Percentiles rank a stretch among this genome's conserved stretches.
Evolutionary conservation across 2,113 vertebrate genomes (phyloP).

Genomic region (Gambusia affinis): DNA sequence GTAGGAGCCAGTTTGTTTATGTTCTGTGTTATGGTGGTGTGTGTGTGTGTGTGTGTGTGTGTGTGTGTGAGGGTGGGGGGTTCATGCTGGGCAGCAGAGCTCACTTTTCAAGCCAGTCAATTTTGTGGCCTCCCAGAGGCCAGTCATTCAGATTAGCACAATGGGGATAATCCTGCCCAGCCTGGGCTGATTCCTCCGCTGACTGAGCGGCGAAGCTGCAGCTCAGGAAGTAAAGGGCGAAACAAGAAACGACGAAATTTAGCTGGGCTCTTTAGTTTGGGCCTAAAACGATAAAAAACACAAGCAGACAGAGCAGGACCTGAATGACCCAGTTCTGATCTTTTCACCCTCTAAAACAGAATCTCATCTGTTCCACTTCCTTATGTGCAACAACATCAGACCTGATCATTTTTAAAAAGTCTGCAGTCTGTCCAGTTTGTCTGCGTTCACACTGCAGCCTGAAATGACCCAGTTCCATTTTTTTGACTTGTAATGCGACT

Average conservation of each 20-base stretch:
- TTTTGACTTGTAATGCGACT: too few species aligned
- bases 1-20: slow-evolving; percentile 60
- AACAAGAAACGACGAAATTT: slow-evolving; percentile 17
- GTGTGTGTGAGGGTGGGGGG: background rate
- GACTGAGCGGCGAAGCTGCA: slow-evolving; percentile 35
- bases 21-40: slow-evolving; percentile 21
- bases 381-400: too few species aligned
- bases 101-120: slow-evolving; percentile 55
- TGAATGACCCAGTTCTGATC: too few species aligned
- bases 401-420: too few species aligned
- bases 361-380: too few species aligned
- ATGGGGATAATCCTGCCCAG: slow-evolving; percentile 71
- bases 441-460: too few species aligned
- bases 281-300: too few species aligned
- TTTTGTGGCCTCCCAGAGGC: slow-evolving; percentile 61
- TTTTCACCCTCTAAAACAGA: too few species aligned
- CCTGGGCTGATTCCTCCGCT: slow-evolving; percentile 56
- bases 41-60: too few species aligned
- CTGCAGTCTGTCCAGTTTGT: too few species aligned
- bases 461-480: too few species aligned
- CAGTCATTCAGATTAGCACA: slow-evolving; percentile 70
- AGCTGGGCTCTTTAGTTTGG: background rate
- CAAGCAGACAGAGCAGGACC: background rate
- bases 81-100: slow-evolving; percentile 38
- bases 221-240: slow-evolving; percentile 29